phyloP scores from a whole-genome alignment of 2,113 vertebrate species.

The Pithys albifrons region DNA sequence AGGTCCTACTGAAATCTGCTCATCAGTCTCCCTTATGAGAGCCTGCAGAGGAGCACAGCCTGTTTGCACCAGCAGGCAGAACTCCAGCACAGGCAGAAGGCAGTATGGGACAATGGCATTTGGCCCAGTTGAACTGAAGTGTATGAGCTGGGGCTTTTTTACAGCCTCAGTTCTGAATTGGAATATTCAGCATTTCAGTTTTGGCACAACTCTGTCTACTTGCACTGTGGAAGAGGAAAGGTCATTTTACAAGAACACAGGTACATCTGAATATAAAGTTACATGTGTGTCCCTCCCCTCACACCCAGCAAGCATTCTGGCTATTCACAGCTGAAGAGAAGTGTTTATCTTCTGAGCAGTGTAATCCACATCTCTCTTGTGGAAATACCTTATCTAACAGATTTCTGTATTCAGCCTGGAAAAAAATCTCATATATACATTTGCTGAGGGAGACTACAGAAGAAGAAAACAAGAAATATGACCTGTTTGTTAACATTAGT shows the following conservation, averaged over 20 bases:
- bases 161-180: background rate
- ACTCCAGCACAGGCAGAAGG: fast-evolving
- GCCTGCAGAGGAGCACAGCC: background rate
- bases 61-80: background rate
- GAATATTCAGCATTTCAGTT: background rate
- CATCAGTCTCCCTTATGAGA: background rate
- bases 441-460: background rate
- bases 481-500: background rate
- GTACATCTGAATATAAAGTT: background rate
- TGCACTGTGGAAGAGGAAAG: background rate
- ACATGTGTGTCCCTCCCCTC: background rate
- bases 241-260: background rate
- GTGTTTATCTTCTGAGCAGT: background rate
- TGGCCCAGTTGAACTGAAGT: background rate
- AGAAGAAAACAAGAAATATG: background rate
- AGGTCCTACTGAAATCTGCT: background rate
- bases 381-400: background rate
- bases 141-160: background rate
- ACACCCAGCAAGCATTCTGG: background rate
- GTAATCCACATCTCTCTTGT: background rate
- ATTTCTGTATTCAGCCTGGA: background rate
- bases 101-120: background rate
- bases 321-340: background rate
- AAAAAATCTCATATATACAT: background rate
- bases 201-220: background rate